Conservation (phyloP, 53 echinoderm and acorn worm species). For the Apostichopus leukothele region DNA sequence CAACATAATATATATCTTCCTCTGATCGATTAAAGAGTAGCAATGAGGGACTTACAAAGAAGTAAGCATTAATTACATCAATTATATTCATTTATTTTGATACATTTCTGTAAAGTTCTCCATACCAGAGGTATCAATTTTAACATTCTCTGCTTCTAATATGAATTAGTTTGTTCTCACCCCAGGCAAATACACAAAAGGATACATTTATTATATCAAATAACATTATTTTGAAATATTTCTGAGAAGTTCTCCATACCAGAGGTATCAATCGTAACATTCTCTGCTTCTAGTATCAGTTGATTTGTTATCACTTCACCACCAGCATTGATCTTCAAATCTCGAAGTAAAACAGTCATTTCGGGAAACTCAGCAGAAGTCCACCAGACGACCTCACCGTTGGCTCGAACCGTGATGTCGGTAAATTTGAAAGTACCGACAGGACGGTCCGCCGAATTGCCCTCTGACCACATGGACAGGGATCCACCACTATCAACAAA, state of each 20-base stretch:
- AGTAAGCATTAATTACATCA: too few relatives aligned
- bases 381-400: conserved; percentile 70
- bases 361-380: conserved; percentile 64
- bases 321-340: conserved; percentile 74
- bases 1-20: too few relatives aligned
- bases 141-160: too few relatives aligned
- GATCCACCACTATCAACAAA: conserved; percentile 80
- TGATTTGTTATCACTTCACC: conserved; percentile 80
- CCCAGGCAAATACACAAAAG: too few relatives aligned
- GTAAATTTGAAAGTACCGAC: conserved; percentile 66
- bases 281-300: conserved; percentile 64
- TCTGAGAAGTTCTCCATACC: conserved; percentile 48
- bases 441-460: conserved; percentile 63
- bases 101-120: too few relatives aligned
- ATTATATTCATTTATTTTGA: too few relatives aligned
- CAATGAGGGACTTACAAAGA: too few relatives aligned
- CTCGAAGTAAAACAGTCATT: conserved; percentile 59
- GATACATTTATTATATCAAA: too few relatives aligned
- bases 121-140: too few relatives aligned
- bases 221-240: too few relatives aligned
- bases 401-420: conserved; percentile 80
- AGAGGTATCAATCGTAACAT: conserved; percentile 86
- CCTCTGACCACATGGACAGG: conserved; percentile 83
- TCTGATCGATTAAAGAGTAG: too few relatives aligned
- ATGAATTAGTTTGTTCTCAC: too few relatives aligned